phyloP scores from a whole-genome alignment of 2,888 invertebrate species.

The Andrena dorsata region DNA sequence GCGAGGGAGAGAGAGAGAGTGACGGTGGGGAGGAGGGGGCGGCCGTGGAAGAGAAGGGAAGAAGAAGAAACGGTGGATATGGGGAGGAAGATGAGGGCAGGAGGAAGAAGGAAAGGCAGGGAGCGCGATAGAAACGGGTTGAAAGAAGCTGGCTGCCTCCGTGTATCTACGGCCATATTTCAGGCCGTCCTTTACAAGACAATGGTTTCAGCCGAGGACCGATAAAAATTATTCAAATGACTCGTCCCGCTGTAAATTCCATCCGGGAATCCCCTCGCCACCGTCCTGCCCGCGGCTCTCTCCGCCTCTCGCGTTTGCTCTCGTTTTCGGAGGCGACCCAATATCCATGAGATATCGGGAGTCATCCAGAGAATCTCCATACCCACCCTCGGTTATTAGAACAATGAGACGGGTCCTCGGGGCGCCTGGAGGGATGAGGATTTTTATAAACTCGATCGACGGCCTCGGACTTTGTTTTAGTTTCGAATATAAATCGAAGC shows the following conservation, averaged over 20 bases:
- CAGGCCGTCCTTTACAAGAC: conserved; percentile 81
- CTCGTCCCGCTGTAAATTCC: conserved; percentile 75
- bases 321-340: conserved; percentile 32
- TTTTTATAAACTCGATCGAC: not conserved
- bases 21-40: conserved; percentile 17
- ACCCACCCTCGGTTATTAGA: conserved; percentile 1
- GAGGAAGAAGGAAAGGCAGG: conserved; percentile 7
- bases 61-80: conserved; percentile 40
- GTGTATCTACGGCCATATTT: conserved; percentile 81
- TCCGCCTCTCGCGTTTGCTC: conserved; percentile 32
- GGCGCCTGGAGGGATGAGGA: not conserved
- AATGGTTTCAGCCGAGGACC: conserved; percentile 81
- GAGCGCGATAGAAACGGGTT: conserved; percentile 43
- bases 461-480: not conserved
- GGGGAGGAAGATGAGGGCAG: conserved; percentile 37
- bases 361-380: conserved; percentile 18
- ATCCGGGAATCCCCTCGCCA: conserved; percentile 70
- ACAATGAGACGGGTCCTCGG: not conserved
- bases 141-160: conserved; percentile 68
- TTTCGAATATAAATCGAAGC: not conserved
- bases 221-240: conserved; percentile 83
- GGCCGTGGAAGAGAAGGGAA: conserved; percentile 7
- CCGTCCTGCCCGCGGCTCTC: conserved; percentile 39
- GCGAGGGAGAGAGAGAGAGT: not conserved
- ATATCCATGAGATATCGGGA: conserved; percentile 28